A percentile compares a stretch with the other conserved stretches of the same genome.
Evolutionary conservation across 1,140 invertebrate species (phyloP).

Genomic region (Pseudomyrmex sp.): DNA sequence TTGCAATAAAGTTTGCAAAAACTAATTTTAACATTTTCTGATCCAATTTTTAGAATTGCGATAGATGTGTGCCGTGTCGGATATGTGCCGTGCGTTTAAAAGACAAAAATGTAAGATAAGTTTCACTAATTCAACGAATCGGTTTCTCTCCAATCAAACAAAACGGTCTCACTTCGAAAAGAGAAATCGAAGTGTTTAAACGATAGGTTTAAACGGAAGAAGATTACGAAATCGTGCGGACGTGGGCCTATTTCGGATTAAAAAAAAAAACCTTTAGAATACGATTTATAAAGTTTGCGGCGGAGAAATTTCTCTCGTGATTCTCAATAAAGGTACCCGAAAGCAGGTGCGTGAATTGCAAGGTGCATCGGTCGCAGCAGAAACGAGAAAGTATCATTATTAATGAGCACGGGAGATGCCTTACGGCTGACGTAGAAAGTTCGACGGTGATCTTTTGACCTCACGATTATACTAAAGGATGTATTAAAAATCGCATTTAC

Average conservation of each 20-base stretch:
- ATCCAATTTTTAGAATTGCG: background rate
- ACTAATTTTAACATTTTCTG: no score
- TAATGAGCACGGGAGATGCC: conserved; percentile 32
- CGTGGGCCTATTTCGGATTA: background rate
- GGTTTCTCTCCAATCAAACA: conserved; percentile 34
- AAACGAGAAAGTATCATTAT: conserved; percentile 53
- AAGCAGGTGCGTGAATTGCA: conserved; percentile 31
- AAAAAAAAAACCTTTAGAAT: background rate
- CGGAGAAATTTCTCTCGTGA: conserved; percentile 30
- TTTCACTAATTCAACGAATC: conserved; percentile 11
- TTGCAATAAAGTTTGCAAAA: no score
- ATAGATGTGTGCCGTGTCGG: no score
- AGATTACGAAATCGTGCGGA: conserved; percentile 35
- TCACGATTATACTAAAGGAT: background rate
- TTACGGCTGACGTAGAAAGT: conserved; percentile 46
- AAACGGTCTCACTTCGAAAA: background rate
- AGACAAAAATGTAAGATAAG: background rate
- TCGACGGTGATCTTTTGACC: conserved; percentile 20
- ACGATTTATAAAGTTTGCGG: background rate
- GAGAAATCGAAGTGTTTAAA: conserved; percentile 43
- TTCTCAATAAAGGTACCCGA: conserved; percentile 28
- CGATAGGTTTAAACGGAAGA: background rate
- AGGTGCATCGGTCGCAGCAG: conserved; percentile 41
- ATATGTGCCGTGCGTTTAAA: no score
- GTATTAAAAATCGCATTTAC: conserved; percentile 9